phyloP scores from a whole-genome alignment of 2,113 vertebrate genomes.

The Gymnogyps californianus region DNA sequence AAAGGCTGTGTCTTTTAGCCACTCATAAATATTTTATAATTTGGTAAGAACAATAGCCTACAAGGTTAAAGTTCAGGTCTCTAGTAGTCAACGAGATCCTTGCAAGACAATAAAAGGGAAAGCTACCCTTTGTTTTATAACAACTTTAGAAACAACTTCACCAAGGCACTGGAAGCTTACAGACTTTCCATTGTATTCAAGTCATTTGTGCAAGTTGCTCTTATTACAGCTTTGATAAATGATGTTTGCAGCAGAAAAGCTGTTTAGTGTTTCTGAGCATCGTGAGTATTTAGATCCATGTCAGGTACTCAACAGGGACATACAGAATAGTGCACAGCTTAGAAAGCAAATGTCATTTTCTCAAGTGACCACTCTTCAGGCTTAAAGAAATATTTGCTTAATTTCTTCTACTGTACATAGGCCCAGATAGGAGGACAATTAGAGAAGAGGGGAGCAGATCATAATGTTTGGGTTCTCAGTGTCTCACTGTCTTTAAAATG shows the following conservation, averaged over 20 bases:
- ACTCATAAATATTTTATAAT: slow-evolving; percentile 66
- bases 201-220: neutral
- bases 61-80: slow-evolving; percentile 54
- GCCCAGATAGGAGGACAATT: neutral
- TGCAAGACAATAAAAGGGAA: slow-evolving; percentile 53
- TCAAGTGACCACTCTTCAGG: neutral
- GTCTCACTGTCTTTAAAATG: neutral
- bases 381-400: neutral
- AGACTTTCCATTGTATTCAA: slow-evolving; percentile 8
- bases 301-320: neutral
- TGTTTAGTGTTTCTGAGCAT: neutral
- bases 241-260: neutral
- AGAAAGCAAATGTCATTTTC: neutral
- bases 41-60: slow-evolving; percentile 39
- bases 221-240: slow-evolving; percentile 35
- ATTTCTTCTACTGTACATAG: neutral
- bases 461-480: neutral
- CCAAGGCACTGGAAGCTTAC: neutral
- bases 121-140: slow-evolving; percentile 46
- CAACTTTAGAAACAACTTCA: slow-evolving; percentile 38
- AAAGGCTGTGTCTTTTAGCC: slow-evolving; percentile 11
- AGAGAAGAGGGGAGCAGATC: neutral
- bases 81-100: slow-evolving; percentile 13
- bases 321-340: neutral
- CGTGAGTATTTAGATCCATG: neutral